Percentiles rank a stretch among this genome's conserved stretches.
Conservation (phyloP, 2,113 vertebrate species). For the Charina bottae region DNA sequence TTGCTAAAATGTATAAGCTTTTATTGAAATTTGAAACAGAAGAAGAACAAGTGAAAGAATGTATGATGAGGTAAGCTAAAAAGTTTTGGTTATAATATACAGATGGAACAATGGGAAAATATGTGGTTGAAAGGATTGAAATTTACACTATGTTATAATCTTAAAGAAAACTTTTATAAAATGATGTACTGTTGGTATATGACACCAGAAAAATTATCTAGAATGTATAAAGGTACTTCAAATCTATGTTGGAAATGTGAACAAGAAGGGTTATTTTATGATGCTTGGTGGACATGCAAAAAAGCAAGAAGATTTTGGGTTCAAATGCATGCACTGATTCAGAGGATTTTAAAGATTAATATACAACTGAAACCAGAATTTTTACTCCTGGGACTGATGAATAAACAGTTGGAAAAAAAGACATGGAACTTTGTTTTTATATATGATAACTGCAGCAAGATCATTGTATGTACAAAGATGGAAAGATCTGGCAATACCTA, state of each 20-base stretch:
- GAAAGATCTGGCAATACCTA: background rate
- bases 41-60: too few relatives aligned
- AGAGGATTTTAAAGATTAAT: background rate
- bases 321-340: background rate
- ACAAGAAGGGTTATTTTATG: background rate
- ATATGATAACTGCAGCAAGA: background rate
- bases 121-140: background rate
- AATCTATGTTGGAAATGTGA: background rate
- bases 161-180: background rate
- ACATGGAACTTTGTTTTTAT: too few relatives aligned
- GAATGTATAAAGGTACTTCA: background rate
- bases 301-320: background rate
- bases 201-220: background rate
- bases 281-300: background rate
- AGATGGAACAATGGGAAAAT: background rate
- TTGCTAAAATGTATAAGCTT: too few relatives aligned
- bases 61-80: too few relatives aligned
- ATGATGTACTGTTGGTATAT: background rate
- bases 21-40: too few relatives aligned
- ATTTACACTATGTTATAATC: background rate
- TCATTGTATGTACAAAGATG: background rate
- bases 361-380: background rate
- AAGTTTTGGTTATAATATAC: background rate
- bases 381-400: background rate
- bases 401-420: background rate